Percentiles rank a stretch among this genome's conserved stretches.
phyloP scores from a whole-genome alignment of 2,113 vertebrate genomes.

The Leptobrachium leishanense region DNA sequence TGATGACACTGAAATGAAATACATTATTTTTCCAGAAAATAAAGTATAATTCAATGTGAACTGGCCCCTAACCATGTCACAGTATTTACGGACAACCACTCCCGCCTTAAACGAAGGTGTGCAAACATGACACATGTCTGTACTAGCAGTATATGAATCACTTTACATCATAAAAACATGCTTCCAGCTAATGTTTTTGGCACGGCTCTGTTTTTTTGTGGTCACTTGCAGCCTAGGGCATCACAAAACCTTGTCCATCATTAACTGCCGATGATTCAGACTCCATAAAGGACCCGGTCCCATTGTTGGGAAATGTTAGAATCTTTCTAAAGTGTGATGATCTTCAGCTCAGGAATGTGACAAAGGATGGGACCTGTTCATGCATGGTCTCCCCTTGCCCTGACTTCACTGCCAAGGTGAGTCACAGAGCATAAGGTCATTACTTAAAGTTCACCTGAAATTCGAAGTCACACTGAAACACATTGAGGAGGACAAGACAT shows the following conservation, averaged over 20 bases:
- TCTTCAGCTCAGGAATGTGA: slow-evolving; percentile 27
- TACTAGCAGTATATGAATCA: background rate
- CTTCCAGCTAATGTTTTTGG: slow-evolving; percentile 15
- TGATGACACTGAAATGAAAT: too few relatives aligned
- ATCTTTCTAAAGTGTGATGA: slow-evolving; percentile 35
- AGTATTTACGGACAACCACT: too few relatives aligned
- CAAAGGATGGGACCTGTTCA: slow-evolving; percentile 20
- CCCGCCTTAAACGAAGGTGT: too few relatives aligned
- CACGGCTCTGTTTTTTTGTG: slow-evolving; percentile 13
- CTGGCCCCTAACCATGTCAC: too few relatives aligned
- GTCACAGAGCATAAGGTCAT: slow-evolving; percentile 9
- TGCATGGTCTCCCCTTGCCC: slow-evolving; percentile 22
- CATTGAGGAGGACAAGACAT: too few relatives aligned
- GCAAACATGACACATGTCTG: background rate
- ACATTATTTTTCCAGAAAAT: too few relatives aligned
- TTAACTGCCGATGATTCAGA: slow-evolving; percentile 6
- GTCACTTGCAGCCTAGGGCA: slow-evolving; percentile 12
- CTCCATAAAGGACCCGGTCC: background rate
- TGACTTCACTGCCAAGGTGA: slow-evolving; percentile 18
- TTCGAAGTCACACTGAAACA: too few relatives aligned
- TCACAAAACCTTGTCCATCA: slow-evolving; percentile 2
- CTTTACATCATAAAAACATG: background rate
- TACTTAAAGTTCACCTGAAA: background rate
- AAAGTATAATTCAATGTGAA: too few relatives aligned
- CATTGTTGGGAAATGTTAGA: slow-evolving; percentile 32